Base-by-base conservation (phyloP, 2,113 vertebrate species). In the Podarcis raffonei region DNA sequence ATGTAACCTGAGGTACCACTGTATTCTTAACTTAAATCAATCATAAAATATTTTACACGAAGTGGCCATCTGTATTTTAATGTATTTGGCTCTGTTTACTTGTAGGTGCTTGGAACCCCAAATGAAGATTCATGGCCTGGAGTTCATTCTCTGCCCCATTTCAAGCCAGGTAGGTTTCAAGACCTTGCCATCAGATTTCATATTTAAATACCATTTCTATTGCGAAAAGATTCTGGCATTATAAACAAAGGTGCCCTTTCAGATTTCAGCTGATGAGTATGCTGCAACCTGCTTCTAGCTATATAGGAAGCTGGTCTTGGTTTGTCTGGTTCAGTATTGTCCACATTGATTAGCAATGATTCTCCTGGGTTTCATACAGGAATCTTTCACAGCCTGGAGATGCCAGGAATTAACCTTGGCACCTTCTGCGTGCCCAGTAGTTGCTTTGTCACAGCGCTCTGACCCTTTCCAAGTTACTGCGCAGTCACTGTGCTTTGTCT, bases 61-160 rank as follows among this genome's bases (percentile, higher is more conserved):
- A 75, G 86, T 89, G 2, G 69, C 4, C 78, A 74, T 32, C 35
- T 77, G 25, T 6, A 35, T 65, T 76, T 6, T 25, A 32, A 75
- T 48, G 8, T 76, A 32, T 90, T 7, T 27, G 7, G 0, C 0
- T 71, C 89, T 87, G 53, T 92, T 88, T 91, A 92, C 66, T 37
- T 85, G 72, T 65, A 99, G 98, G 98, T 99, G 87, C 97, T 99
- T 77, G 98, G 99, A 66, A 99, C 98, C 4, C 98, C 98, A 59
- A 98, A 98, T 18, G 99, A 99, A 91, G 99, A 99, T 15, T 97
- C 97, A 0, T 99, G 99, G 99, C 98, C 98, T 57, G 98, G 98
- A 81, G 98, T 99, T 72, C 97, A 98, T 94, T 98, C 98, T 69
- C 94, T 99, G 94, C 98, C 98, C 88, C 98, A 99, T 96, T 99